phyloP scores from a whole-genome alignment of 2,888 invertebrate genomes.

The Acheta domesticus region DNA sequence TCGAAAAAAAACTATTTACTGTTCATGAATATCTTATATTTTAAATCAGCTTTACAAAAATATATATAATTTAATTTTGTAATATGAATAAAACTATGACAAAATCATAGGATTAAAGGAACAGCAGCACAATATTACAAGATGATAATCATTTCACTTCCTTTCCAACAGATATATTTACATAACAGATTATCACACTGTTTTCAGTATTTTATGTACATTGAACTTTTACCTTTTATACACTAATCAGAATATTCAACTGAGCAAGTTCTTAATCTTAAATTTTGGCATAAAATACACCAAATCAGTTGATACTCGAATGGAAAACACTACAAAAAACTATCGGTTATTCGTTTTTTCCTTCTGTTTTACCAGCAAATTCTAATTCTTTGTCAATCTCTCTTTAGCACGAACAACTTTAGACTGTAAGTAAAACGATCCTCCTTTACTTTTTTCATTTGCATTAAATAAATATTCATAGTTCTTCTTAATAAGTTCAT shows the following conservation, averaged over 20 bases:
- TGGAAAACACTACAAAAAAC: slow-evolving; percentile 18
- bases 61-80: too few species aligned
- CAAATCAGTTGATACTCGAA: not conserved
- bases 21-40: too few species aligned
- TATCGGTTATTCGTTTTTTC: slow-evolving; percentile 20
- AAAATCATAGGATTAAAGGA: too few species aligned
- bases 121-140: too few species aligned
- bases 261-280: slow-evolving; percentile 19
- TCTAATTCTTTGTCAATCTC: slow-evolving; percentile 70
- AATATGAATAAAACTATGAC: too few species aligned
- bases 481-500: slow-evolving; percentile 63
- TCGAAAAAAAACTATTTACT: too few species aligned
- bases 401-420: slow-evolving; percentile 94
- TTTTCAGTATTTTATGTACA: too few species aligned
- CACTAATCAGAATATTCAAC: not conserved
- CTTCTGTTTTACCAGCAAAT: slow-evolving; percentile 8
- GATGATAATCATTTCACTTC: too few species aligned
- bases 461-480: slow-evolving; percentile 83
- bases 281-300: not conserved
- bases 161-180: too few species aligned
- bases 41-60: too few species aligned
- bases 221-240: too few species aligned
- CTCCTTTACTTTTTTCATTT: slow-evolving; percentile 90
- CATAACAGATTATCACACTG: too few species aligned
- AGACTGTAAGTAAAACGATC: slow-evolving; percentile 95